Percentiles rank a stretch among this genome's conserved stretches.
phyloP scores from a whole-genome alignment of 2,888 invertebrate genomes.

The Nemotelus nigrinus region DNA sequence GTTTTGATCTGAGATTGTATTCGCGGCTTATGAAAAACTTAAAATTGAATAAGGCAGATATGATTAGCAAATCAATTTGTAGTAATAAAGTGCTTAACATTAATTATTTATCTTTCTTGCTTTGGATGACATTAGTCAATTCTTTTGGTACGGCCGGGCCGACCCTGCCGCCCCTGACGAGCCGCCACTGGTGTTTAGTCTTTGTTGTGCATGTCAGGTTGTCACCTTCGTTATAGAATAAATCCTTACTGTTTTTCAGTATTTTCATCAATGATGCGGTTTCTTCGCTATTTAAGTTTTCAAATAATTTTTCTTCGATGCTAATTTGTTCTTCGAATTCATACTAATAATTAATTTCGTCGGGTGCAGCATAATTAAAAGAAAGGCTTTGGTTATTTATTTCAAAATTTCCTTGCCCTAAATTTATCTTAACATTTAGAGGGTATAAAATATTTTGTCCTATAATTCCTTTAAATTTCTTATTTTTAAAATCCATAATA shows the following conservation, averaged over 20 bases:
- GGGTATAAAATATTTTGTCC: slow-evolving; percentile 5
- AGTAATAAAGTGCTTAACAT: too few relatives aligned
- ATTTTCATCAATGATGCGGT: not conserved
- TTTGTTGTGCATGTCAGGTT: slow-evolving; percentile 7
- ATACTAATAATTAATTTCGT: slow-evolving; percentile 2
- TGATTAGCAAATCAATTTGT: too few relatives aligned
- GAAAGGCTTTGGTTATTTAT: not conserved
- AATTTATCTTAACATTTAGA: not conserved
- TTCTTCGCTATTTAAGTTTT: slow-evolving; percentile 9
- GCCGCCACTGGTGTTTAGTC: not conserved
- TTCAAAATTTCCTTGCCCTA: not conserved
- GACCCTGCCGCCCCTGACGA: too few relatives aligned
- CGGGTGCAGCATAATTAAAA: slow-evolving; percentile 9
- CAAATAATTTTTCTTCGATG: not conserved
- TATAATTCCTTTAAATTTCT: slow-evolving; percentile 12
- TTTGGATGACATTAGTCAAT: too few relatives aligned
- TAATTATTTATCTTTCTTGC: too few relatives aligned
- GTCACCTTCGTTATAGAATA: slow-evolving; percentile 6
- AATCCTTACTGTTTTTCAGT: not conserved
- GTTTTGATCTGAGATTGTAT: too few relatives aligned
- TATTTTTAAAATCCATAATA: not conserved
- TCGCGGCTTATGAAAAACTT: too few relatives aligned
- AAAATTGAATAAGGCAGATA: too few relatives aligned
- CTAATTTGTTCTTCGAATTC: not conserved
- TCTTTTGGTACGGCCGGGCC: too few relatives aligned